These are phyloP conservation scores for Hetaerina americana DNA, from an alignment of 1,140 invertebrate genomes.

Conservation along the genomic window DNA sequence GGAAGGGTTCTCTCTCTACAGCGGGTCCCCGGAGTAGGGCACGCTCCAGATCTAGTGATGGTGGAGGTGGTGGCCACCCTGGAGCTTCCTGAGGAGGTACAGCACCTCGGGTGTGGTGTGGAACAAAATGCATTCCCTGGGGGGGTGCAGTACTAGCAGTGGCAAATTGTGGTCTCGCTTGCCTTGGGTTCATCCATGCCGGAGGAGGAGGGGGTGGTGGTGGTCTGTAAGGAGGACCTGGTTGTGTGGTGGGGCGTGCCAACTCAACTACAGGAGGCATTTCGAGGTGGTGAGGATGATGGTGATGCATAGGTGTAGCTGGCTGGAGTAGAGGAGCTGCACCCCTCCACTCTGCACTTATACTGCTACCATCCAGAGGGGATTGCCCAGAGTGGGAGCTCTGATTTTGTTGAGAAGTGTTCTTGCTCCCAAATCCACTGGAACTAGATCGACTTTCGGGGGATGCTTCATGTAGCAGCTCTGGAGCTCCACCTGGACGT, in stretches of 20 bases:
- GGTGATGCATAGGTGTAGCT: conserved; percentile 11
- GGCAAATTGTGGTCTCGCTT: not conserved
- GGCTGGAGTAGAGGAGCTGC: conserved; percentile 4
- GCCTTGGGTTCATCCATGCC: conserved; percentile 17
- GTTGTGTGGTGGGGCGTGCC: conserved; percentile 16
- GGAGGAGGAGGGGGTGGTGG: conserved; percentile 43
- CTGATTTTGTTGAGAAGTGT: conserved; percentile 71
- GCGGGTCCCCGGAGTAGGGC: conserved; percentile 21
- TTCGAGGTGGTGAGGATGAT: too few species aligned
- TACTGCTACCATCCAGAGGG: conserved; percentile 43
- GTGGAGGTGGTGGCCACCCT: conserved; percentile 26
- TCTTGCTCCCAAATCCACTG: conserved; percentile 81
- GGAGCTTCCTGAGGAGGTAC: conserved; percentile 21
- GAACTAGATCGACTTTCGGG: conserved; percentile 76
- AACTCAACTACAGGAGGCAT: not conserved
- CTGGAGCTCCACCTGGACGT: not conserved
- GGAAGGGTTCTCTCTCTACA: not conserved
- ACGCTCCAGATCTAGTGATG: conserved; percentile 45
- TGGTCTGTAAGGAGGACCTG: conserved; percentile 46
- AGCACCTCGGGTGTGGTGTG: not conserved
- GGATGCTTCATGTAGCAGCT: conserved; percentile 44
- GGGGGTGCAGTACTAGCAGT: not conserved
- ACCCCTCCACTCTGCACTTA: conserved; percentile 57
- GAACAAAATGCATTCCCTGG: not conserved
- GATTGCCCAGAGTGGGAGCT: conserved; percentile 34